Percentiles rank a stretch among this genome's conserved stretches.
phyloP scores from a whole-genome alignment of 1,140 invertebrate genomes.

The Glossosoma conforme region DNA sequence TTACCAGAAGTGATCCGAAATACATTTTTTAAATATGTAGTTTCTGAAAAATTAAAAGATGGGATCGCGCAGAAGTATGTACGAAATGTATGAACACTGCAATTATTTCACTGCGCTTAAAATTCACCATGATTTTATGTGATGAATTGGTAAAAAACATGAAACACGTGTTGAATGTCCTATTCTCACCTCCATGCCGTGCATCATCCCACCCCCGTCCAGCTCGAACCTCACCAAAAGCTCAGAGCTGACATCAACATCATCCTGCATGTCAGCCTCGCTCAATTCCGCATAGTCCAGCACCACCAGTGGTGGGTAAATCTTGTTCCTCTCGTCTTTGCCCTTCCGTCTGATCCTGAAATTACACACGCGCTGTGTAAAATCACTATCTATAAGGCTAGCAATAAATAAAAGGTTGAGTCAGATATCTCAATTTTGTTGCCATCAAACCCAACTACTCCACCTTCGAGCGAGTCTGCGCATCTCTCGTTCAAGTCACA shows the following conservation, averaged over 20 bases:
- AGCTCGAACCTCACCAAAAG: constrained; percentile 58
- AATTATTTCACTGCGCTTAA: neutral
- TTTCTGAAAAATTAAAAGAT: too few species aligned
- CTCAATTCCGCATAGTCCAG: constrained; percentile 53
- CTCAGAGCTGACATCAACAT: constrained; percentile 45
- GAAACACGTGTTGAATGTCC: too few species aligned
- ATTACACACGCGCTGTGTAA: constrained; percentile 5
- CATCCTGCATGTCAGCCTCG: constrained; percentile 42
- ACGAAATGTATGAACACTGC: neutral
- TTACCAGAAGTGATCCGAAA: too few species aligned
- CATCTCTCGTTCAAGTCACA: too few species aligned
- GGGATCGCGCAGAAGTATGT: too few species aligned
- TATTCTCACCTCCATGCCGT: constrained; percentile 50
- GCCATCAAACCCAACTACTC: too few species aligned
- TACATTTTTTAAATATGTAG: too few species aligned
- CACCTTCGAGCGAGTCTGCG: too few species aligned
- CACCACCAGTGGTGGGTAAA: constrained; percentile 55
- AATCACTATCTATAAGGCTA: neutral
- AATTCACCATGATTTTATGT: too few species aligned
- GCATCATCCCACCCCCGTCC: constrained; percentile 42
- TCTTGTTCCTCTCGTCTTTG: constrained; percentile 48
- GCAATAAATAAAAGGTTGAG: neutral
- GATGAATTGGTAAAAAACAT: too few species aligned
- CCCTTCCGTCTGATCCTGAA: constrained; percentile 48
- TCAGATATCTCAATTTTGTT: too few species aligned